Evolutionary conservation across 2,888 invertebrate genomes (phyloP), one percentile per base, ranked within the genome.

Genomic region (Lapara coniferarum): DNA sequence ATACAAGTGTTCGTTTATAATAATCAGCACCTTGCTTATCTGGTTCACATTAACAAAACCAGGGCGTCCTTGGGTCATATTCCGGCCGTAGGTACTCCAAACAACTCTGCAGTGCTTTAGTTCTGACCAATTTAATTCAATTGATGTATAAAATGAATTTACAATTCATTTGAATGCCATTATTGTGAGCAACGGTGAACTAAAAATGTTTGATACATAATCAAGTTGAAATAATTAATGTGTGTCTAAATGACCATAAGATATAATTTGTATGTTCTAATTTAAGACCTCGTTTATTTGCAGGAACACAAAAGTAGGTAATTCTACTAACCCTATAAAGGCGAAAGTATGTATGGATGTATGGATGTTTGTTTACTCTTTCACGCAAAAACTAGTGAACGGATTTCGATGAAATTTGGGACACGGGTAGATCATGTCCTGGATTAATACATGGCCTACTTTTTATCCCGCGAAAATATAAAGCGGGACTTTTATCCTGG

Each of bases 41-140:
- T 66, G 69, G 16, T 55, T 66, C 66, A 69, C 69, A 69, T 56
- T 68, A 63, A 67, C 37, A 69, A 56, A 69, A 66, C 57, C 56
- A 16, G 44, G 10, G 16, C 57, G 63, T 63, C 63, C 63, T 63
- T 63, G 63, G 49, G 46, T 49, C 19, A 63, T 46, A 63, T 63
- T 49, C 19, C 19, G 63, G 63, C 19, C 16, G 16, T 63, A 49
- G 49, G 52, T 52, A 52, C 19, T 19, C 13, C 63, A 63, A 49
- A 49, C 19, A 19, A 49, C 25, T 57, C 57, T 37, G 57, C 30
- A 30, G 55, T 57, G 14, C 49, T 49, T 63, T 49, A 63, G 19
- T 49, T 63, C 49, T 46, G 49, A 5, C 19, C 63, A 49, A 63
- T 63, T 49, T 63, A 63, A 49, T 37, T 37, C 46, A 46, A 16